phyloP scores from a whole-genome alignment of 1,140 invertebrate species.

The Tetramorium simillimum region DNA sequence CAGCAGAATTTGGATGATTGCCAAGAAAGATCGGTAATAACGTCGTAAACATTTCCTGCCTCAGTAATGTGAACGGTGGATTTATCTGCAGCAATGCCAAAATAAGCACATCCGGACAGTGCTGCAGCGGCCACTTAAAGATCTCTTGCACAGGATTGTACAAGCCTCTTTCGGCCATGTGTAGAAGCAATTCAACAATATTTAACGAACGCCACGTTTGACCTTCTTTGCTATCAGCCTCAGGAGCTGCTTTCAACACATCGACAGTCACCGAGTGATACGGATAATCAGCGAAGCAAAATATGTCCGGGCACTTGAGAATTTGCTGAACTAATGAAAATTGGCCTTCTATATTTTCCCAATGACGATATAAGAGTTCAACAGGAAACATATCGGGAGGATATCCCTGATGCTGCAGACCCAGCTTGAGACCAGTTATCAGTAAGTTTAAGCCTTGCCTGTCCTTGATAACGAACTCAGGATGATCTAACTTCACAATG shows the following conservation, averaged over 20 bases:
- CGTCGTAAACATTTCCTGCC: conserved; percentile 94
- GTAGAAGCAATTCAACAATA: conserved; percentile 94
- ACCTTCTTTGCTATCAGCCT: conserved; percentile 96
- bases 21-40: conserved; percentile 96
- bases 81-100: conserved; percentile 94
- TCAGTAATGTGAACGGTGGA: conserved; percentile 89
- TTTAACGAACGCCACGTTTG: conserved; percentile 96
- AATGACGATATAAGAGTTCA: conserved; percentile 94
- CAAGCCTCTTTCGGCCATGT: conserved; percentile 94
- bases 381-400: conserved; percentile 93
- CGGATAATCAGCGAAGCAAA: conserved; percentile 96
- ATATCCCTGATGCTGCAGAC: conserved; percentile 91
- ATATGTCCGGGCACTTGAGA: conserved; percentile 96
- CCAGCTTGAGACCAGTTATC: conserved; percentile 92
- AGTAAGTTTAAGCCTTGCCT: conserved; percentile 93
- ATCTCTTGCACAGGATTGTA: conserved; percentile 94
- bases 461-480: conserved; percentile 95
- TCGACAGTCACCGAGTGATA: conserved; percentile 94
- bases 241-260: conserved; percentile 96
- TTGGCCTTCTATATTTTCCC: conserved; percentile 97
- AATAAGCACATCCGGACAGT: conserved; percentile 97
- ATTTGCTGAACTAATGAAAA: conserved; percentile 95
- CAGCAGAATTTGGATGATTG: conserved; percentile 97
- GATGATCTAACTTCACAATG: conserved; percentile 95
- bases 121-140: conserved; percentile 96